These are phyloP conservation scores for Heliconius aoede DNA, from an alignment of 2,888 invertebrate genomes.

Conservation along the genomic window DNA sequence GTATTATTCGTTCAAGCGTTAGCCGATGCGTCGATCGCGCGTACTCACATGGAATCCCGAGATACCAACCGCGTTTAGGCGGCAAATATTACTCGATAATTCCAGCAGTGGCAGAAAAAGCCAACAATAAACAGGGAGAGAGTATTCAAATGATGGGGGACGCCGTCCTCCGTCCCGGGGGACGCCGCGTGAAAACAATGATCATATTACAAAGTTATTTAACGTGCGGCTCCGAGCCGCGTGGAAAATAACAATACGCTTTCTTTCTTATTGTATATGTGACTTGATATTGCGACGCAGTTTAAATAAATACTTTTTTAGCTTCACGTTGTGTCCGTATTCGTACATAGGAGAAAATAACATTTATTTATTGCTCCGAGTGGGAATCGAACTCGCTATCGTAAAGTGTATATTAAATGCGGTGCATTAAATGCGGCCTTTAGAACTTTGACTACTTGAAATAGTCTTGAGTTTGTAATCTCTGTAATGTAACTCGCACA, in stretches of 20 bases:
- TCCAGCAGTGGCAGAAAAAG: constrained; percentile 65
- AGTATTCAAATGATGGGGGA: constrained; percentile 80
- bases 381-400: too few species aligned
- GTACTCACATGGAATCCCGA: constrained; percentile 64
- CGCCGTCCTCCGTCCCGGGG: constrained; percentile 53
- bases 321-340: too few species aligned
- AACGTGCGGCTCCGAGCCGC: constrained; percentile 58
- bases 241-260: constrained; percentile 32
- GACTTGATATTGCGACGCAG: not conserved
- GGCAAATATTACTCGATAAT: constrained; percentile 75
- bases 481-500: too few species aligned
- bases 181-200: constrained; percentile 71
- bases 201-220: constrained; percentile 81
- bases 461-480: too few species aligned
- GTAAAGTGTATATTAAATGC: too few species aligned
- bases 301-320: not conserved
- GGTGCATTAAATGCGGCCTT: too few species aligned
- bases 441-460: too few species aligned
- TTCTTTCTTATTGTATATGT: not conserved
- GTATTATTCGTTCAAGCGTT: constrained; percentile 19
- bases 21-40: constrained; percentile 52
- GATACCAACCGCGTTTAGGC: constrained; percentile 62
- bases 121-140: constrained; percentile 70
- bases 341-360: too few species aligned
- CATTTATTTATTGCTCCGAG: too few species aligned